phyloP scores from a whole-genome alignment of 2,797 vertebrate species.

The Gila robusta region DNA sequence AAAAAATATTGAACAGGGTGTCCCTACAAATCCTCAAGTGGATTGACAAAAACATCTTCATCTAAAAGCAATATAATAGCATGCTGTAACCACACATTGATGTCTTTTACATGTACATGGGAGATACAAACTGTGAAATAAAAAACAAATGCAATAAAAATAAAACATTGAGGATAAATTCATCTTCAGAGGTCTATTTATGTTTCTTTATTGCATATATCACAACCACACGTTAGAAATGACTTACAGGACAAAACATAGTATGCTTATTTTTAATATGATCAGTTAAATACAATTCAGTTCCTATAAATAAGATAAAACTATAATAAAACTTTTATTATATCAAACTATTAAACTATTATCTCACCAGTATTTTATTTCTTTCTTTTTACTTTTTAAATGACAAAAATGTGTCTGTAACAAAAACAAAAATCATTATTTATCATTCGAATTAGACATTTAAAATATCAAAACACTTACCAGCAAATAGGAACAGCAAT shows the following conservation, averaged over 20 bases:
- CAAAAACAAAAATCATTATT: not conserved
- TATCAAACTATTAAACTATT: not conserved
- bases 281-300: not conserved
- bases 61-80: not conserved
- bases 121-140: not conserved
- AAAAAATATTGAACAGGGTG: not conserved
- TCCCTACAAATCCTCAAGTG: not conserved
- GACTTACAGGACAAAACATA: not conserved
- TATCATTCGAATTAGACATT: not conserved
- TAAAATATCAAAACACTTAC: slow-evolving; percentile 70
- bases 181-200: not conserved
- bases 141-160: not conserved
- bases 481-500: slow-evolving; percentile 68
- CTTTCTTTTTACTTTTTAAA: not conserved
- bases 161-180: not conserved
- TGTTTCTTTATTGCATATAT: not conserved
- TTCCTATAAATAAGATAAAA: not conserved
- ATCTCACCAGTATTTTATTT: not conserved
- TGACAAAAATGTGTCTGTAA: not conserved
- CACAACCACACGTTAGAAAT: not conserved
- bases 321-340: not conserved
- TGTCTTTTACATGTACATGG: not conserved
- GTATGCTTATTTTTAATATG: not conserved
- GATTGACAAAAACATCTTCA: not conserved
- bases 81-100: not conserved